Percentiles rank a stretch among this genome's conserved stretches.
Conservation (phyloP, 2,113 vertebrate species). For the Pteruthius melanotis region DNA sequence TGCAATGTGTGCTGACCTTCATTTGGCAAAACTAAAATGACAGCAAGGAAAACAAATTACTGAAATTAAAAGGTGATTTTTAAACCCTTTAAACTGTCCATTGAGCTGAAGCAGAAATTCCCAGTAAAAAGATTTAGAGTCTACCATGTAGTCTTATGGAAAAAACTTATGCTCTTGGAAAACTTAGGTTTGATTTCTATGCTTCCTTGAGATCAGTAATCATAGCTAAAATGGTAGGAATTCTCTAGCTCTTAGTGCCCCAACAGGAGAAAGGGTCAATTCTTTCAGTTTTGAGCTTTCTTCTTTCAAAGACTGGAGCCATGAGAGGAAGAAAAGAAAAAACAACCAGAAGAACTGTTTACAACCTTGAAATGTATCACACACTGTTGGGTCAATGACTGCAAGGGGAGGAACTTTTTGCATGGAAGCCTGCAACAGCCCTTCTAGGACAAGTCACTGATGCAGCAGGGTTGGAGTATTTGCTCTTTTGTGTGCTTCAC, state of each 20-base stretch:
- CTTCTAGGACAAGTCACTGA: neutral
- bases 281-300: constrained; percentile 9
- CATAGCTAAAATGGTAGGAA: neutral
- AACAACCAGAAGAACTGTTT: neutral
- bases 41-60: constrained; percentile 26
- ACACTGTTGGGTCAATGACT: neutral
- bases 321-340: neutral
- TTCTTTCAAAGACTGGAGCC: neutral
- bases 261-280: neutral
- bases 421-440: neutral
- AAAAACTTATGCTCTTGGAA: constrained; percentile 28
- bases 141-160: neutral
- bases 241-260: neutral
- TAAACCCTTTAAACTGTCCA: constrained; percentile 36
- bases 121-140: constrained; percentile 13
- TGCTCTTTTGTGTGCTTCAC: constrained; percentile 1
- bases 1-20: neutral
- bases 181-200: neutral
- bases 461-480: neutral
- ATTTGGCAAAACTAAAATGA: constrained; percentile 31
- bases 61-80: constrained; percentile 23
- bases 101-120: constrained; percentile 19
- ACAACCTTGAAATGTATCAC: neutral
- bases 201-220: neutral
- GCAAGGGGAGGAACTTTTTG: neutral